phyloP scores from a whole-genome alignment of 2,113 vertebrate species.

The Heptranchias perlo region DNA sequence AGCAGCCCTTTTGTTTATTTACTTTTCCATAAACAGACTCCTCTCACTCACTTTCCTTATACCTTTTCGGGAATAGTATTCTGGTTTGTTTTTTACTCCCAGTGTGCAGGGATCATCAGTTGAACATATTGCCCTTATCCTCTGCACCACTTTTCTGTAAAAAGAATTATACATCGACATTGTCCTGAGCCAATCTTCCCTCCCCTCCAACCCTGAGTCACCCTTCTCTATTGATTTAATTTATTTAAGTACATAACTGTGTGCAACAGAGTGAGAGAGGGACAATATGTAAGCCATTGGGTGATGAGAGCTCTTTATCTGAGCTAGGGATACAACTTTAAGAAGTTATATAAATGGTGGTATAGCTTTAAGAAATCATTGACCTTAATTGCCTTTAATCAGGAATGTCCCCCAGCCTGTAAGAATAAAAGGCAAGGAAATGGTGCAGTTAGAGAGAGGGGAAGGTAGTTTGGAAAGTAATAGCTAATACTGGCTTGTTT shows the following conservation, averaged over 20 bases:
- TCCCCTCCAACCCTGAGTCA: background rate
- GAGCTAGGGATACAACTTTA: too few species aligned
- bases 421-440: too few species aligned
- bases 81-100: background rate
- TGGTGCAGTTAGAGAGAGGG: too few species aligned
- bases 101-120: background rate
- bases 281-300: too few species aligned
- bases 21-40: slow-evolving; percentile 1
- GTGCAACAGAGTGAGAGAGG: too few species aligned
- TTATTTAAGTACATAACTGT: background rate
- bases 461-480: too few species aligned
- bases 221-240: background rate
- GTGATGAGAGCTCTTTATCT: too few species aligned
- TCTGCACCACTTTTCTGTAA: background rate
- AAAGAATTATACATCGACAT: background rate
- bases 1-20: background rate
- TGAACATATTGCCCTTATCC: background rate
- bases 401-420: too few species aligned
- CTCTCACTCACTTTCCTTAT: background rate
- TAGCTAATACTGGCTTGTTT: too few species aligned
- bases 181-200: background rate
- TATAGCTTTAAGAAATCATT: too few species aligned
- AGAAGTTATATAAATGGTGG: too few species aligned
- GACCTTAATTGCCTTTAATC: too few species aligned
- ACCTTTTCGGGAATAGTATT: background rate